Evolutionary conservation across 2,797 vertebrate species (phyloP).

Genomic region (Chelmon rostratus): DNA sequence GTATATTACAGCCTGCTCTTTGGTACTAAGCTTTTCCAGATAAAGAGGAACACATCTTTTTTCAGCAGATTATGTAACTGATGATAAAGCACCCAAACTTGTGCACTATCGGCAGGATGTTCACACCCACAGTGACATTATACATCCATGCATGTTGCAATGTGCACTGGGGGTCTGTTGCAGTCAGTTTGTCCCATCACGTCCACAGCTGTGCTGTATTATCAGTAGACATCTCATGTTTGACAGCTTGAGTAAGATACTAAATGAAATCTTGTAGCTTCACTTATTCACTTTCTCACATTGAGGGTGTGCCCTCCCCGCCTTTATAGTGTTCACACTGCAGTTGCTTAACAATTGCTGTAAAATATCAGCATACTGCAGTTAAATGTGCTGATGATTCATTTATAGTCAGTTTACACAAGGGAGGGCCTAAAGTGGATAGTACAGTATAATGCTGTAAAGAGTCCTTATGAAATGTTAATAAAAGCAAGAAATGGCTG

Average conservation of each 20-base stretch:
- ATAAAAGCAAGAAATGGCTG: not conserved
- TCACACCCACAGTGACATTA: no score
- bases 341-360: not conserved
- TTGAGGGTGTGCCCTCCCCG: not conserved
- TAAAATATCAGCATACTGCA: not conserved
- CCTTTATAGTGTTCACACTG: not conserved
- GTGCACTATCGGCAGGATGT: not conserved
- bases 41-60: no score
- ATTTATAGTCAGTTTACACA: not conserved
- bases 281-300: not conserved
- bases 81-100: no score
- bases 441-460: not conserved
- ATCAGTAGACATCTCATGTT: accelerated
- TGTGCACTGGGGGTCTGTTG: not conserved
- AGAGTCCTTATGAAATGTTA: not conserved
- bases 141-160: not conserved
- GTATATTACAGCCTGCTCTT: no score
- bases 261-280: not conserved
- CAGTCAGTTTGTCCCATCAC: not conserved
- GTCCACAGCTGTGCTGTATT: no score
- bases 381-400: slow-evolving; percentile 3
- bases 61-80: not conserved
- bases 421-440: not conserved
- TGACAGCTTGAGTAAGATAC: not conserved
- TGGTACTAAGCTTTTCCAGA: not conserved